Evolutionary conservation across 1,140 invertebrate genomes (phyloP), one percentile per base, ranked within the genome.

Genomic region (Armadillidium nasatum): DNA sequence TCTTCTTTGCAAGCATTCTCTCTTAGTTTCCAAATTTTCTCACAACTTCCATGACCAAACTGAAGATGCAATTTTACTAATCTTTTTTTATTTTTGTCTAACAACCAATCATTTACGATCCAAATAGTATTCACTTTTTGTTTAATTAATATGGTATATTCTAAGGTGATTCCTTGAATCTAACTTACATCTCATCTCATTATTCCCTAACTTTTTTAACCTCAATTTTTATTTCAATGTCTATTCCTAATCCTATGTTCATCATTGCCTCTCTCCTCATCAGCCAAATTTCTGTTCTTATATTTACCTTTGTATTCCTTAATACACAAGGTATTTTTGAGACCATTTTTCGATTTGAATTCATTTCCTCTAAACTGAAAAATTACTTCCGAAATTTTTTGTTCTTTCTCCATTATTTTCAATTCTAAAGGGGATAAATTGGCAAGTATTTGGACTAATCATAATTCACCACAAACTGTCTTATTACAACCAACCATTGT

Each of bases 281-380:
- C 71, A 72, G 71, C 21, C 44, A 46, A 23, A 43, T 46, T 45
- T 44, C 71, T 19, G 33, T n/a, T n/a, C n/a, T 21, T 13, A 72
- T 44, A 0, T 43, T 43, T 0, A 44, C 33, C n/a, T 11, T 10
- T 11, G 7, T 72, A 3, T 46, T 10, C n/a, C n/a, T 23, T 15
- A 72, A 0, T 13, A 72, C 3, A 6, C 0, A n/a, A 46, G 71
- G 10, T 45, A 44, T 10, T n/a, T 21, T 15, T 33, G n/a, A 10
- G 0, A 43, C 33, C n/a, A n/a, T 4, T 23, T 72, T 2, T 23
- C 3, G 11, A 7, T 2, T 1, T 2, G 4, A 15, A 45, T 23
- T 10, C 11, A 19, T 11, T n/a, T 11, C 33, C 19, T 10, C 69
- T 10, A 23, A 71, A 71, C 10, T 23, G 3, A 71, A 19, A 71